Percentiles rank a stretch among this genome's conserved stretches.
phyloP scores from a whole-genome alignment of 2,888 invertebrate species.

The Eupithecia subfuscata region DNA sequence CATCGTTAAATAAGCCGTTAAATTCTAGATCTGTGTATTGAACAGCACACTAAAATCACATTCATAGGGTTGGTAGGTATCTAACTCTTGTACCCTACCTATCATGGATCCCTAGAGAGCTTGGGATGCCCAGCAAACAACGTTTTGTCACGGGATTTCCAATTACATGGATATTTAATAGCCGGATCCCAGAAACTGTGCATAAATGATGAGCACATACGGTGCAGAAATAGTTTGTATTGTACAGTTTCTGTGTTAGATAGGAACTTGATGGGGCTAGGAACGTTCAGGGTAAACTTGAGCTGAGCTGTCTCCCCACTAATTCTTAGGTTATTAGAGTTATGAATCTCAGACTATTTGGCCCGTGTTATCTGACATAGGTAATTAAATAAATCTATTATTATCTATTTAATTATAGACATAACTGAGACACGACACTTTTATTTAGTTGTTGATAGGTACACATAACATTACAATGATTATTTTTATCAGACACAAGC shows the following conservation, averaged over 20 bases:
- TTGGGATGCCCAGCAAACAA: constrained; percentile 22
- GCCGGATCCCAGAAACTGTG: constrained; percentile 51
- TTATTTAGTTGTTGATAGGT: too few relatives aligned
- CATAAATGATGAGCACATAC: constrained; percentile 58
- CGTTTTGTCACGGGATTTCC: constrained; percentile 55
- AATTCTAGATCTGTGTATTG: too few relatives aligned
- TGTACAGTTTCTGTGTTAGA: not conserved
- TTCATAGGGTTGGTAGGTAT: too few relatives aligned
- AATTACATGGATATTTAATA: constrained; percentile 71
- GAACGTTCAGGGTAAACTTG: not conserved
- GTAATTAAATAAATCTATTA: too few relatives aligned
- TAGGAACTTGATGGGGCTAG: not conserved
- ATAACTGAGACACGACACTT: too few relatives aligned
- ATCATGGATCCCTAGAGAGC: constrained; percentile 4
- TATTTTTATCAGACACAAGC: too few relatives aligned
- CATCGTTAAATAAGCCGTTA: too few relatives aligned
- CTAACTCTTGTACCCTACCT: not conserved
- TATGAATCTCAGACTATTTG: not conserved
- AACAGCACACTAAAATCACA: too few relatives aligned
- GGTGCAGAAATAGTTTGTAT: constrained; percentile 30
- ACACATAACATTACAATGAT: too few relatives aligned
- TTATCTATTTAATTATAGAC: too few relatives aligned
- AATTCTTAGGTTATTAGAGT: not conserved
- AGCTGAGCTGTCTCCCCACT: not conserved
- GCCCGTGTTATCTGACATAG: too few relatives aligned